Evolutionary conservation across 2,113 vertebrate genomes (phyloP), one percentile per base, ranked within the genome.

Genomic region (Silurus asotus): DNA sequence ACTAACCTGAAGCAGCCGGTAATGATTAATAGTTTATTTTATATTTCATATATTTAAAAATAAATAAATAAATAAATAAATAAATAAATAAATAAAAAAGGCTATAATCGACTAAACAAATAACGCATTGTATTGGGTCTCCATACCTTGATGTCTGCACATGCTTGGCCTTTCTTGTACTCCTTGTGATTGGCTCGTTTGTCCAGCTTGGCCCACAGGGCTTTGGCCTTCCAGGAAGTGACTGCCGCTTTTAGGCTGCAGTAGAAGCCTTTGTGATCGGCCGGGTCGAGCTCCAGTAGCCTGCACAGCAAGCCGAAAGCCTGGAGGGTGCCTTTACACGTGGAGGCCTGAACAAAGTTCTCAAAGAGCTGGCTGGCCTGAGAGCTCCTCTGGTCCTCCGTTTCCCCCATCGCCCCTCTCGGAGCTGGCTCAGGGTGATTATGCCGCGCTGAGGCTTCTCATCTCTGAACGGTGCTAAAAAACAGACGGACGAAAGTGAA

Each of bases 171-270:
- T 0, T 96, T 95, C 88, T 95, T 97, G 90, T 99, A 99, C 55
- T 97, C 97, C 90, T 98, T 99, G 87, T 98, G 97, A 90, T 95
- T 94, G 6, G 96, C 96, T 89, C 96, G 94, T 85, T 99, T 99
- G 92, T 99, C 98, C 91, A 99, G 92, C 90, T 99, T 99, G 91
- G 96, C 96, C 97, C 97, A 99, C 83, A 99, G 94, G 81, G 96
- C 96, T 91, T 98, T 97, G 93, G 97, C 97, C 89, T 99, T 99
- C 98, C 98, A 99, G 0, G 94, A 95, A 87, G 94, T 97, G 91
- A 99, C 92, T 3, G 96, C 96, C 0, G 94, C 95, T 92, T 98
- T 99, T 28, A 99, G 95, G 49, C 93, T 96, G 83, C 90, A 91
- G 92, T 97, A 99, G 91, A 99, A 99, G 91, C 92, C 95, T 85